A percentile compares a stretch with the other conserved stretches of the same genome.
Evolutionary conservation across 1,140 invertebrate genomes (phyloP).

Genomic region (Andrena cerasifolii): DNA sequence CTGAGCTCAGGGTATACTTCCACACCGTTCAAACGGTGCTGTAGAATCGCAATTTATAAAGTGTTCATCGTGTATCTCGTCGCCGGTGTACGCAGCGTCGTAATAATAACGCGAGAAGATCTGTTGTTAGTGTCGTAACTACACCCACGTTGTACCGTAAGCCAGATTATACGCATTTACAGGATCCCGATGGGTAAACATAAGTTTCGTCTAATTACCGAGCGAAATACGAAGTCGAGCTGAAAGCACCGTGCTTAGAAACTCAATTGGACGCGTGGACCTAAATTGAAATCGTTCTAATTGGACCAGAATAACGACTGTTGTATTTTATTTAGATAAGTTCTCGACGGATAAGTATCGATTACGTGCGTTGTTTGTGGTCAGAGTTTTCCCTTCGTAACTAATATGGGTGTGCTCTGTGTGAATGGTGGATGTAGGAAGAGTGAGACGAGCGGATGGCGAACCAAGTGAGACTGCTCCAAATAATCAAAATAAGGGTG

Average conservation of each 20-base stretch:
- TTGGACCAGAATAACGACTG: conserved; percentile 45
- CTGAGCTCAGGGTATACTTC: conserved; percentile 47
- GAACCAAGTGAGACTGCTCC: conserved; percentile 24
- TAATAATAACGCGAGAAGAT: background rate
- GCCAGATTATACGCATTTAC: conserved; percentile 1
- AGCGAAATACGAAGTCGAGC: background rate
- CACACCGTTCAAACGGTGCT: conserved; percentile 23
- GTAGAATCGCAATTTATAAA: conserved; percentile 38
- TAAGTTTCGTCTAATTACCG: conserved; percentile 8
- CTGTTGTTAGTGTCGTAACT: conserved; percentile 20
- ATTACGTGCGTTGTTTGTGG: conserved; percentile 31
- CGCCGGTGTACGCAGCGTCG: conserved; percentile 12
- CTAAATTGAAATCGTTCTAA: conserved; percentile 40
- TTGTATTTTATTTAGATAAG: conserved; percentile 50
- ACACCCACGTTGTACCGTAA: conserved; percentile 4
- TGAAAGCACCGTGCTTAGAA: background rate
- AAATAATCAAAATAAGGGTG: conserved; percentile 31
- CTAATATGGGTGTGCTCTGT: background rate
- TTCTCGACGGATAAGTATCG: conserved; percentile 25
- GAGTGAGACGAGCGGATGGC: background rate
- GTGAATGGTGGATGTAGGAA: conserved; percentile 14
- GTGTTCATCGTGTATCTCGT: conserved; percentile 40
- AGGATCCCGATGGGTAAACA: background rate
- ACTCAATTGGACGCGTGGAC: conserved; percentile 26
- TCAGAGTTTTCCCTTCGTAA: conserved; percentile 11